Conservation (phyloP, 2,113 vertebrate species). For the Tetrao urogallus region DNA sequence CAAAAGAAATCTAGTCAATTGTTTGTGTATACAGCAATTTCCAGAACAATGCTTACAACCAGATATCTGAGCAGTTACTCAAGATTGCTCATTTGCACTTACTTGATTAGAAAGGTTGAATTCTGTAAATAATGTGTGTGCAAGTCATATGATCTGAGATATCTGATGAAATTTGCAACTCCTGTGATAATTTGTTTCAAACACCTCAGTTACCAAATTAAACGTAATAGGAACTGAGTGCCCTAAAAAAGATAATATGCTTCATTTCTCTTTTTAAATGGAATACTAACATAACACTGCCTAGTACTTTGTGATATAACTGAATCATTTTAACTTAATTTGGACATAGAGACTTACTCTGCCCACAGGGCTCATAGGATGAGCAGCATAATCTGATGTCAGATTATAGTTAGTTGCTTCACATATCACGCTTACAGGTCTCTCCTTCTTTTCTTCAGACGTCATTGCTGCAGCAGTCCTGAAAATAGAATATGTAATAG, state of each 20-base stretch:
- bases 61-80: background rate
- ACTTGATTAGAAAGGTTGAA: background rate
- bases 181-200: background rate
- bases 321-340: background rate
- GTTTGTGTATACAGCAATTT: background rate
- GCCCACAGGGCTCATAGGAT: slow-evolving; percentile 87
- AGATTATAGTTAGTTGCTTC: slow-evolving; percentile 91
- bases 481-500: slow-evolving; percentile 70
- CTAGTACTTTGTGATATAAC: background rate
- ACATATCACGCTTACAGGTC: slow-evolving; percentile 88
- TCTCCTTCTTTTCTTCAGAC: slow-evolving; percentile 91
- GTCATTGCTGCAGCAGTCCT: slow-evolving; percentile 88
- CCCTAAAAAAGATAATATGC: background rate
- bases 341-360: slow-evolving; percentile 83
- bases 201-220: slow-evolving; percentile 22
- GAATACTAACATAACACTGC: background rate
- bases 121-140: background rate
- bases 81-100: background rate
- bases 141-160: background rate
- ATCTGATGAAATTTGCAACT: background rate
- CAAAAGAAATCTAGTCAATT: background rate
- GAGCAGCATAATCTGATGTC: slow-evolving; percentile 83
- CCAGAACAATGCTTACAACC: background rate
- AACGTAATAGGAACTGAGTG: background rate
- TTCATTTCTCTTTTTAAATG: background rate